These are phyloP conservation scores for Anguilla pacifica DNA, from an alignment of 2,797 vertebrate species.

Conservation along the genomic window DNA sequence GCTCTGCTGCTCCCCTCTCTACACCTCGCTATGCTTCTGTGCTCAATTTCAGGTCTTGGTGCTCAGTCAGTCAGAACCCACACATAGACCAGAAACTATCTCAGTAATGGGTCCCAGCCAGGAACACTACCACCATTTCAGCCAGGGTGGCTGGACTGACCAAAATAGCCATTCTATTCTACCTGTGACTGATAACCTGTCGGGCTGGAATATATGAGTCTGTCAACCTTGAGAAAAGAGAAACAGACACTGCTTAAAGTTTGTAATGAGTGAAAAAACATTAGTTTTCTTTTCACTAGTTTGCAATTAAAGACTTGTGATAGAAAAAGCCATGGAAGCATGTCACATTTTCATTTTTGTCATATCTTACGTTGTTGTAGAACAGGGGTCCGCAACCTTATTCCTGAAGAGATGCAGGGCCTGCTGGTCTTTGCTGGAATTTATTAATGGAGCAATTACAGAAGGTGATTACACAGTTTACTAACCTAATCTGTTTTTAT, in stretches of 20 bases:
- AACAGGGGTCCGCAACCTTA: too few species aligned
- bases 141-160: not conserved
- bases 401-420: too few species aligned
- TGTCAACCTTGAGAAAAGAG: not conserved
- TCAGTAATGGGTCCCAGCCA: not conserved
- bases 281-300: not conserved
- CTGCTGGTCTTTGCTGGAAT: too few species aligned
- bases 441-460: too few species aligned
- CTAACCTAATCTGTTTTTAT: too few species aligned
- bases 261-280: not conserved
- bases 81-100: not conserved
- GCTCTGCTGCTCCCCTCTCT: not conserved
- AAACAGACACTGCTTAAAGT: not conserved
- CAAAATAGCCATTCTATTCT: not conserved
- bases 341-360: not conserved
- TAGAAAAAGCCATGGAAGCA: not conserved
- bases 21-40: not conserved
- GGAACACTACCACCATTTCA: not conserved
- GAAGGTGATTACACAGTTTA: too few species aligned
- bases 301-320: not conserved
- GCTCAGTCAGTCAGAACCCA: not conserved
- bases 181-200: not conserved
- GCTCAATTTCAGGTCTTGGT: conserved; percentile 23
- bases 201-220: not conserved
- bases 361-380: too few species aligned